These are phyloP conservation scores for Dryomyza anilis DNA, from an alignment of 2,888 invertebrate genomes.

Conservation along the genomic window DNA sequence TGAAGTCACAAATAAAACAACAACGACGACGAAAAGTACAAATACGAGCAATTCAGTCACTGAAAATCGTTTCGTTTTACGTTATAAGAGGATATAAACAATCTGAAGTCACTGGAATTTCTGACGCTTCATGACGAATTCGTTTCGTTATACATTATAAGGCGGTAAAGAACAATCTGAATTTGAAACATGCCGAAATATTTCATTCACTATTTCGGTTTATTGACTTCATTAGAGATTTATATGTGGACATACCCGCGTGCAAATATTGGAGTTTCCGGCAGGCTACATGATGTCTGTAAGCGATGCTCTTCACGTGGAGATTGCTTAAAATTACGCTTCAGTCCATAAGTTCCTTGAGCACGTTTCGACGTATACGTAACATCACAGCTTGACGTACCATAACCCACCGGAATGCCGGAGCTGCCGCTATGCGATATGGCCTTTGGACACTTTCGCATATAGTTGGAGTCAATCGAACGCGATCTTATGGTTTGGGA, in stretches of 20 bases:
- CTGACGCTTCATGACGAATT: too few species aligned
- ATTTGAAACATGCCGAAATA: too few species aligned
- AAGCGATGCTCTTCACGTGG: constrained; percentile 69
- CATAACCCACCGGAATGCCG: constrained; percentile 51
- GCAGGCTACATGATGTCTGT: constrained; percentile 84
- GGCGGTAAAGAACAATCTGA: too few species aligned
- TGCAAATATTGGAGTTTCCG: constrained; percentile 88
- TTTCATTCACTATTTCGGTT: too few species aligned
- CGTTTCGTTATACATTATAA: too few species aligned
- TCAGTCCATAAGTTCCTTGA: constrained; percentile 58
- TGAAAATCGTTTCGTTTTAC: too few species aligned
- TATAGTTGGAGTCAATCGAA: constrained; percentile 83
- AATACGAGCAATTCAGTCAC: too few species aligned
- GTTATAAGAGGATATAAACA: too few species aligned
- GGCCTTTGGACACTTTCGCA: constrained; percentile 65
- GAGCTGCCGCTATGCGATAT: constrained; percentile 63
- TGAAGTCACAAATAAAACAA: too few species aligned
- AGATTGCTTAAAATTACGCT: constrained; percentile 63
- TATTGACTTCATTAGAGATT: background rate
- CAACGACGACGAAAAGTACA: too few species aligned
- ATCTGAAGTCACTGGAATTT: too few species aligned
- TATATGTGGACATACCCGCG: constrained; percentile 64
- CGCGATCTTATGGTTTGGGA: constrained; percentile 76
- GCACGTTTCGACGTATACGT: constrained; percentile 63
- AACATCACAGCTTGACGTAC: constrained; percentile 41